Percentiles rank a stretch among this genome's conserved stretches.
phyloP scores from a whole-genome alignment of 2,113 vertebrate genomes.

The Indicator indicator region DNA sequence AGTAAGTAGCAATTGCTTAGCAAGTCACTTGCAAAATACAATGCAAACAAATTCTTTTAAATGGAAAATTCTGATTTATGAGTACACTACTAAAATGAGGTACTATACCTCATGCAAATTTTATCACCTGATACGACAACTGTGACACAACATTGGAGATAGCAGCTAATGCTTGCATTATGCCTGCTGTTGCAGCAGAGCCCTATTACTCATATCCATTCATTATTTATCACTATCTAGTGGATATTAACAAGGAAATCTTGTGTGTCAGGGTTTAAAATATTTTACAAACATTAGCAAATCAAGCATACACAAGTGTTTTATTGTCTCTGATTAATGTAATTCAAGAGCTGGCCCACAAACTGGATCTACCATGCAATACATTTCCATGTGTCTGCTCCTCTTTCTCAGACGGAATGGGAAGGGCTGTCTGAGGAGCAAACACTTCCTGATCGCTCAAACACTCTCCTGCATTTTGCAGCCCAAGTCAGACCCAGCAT shows the following conservation, averaged over 20 bases:
- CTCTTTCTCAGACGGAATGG: neutral
- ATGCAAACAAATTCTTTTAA: neutral
- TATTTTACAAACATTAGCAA: neutral
- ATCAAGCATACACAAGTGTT: neutral
- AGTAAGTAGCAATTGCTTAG: neutral
- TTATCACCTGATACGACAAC: neutral
- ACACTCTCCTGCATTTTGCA: neutral
- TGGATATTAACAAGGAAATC: neutral
- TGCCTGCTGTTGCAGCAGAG: neutral
- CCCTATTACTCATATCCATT: neutral
- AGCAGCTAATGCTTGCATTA: neutral
- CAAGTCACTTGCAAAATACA: neutral
- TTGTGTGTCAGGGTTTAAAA: neutral
- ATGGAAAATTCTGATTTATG: neutral
- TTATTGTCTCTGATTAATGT: neutral
- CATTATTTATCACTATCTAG: neutral
- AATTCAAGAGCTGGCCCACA: neutral
- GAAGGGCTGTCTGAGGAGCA: neutral
- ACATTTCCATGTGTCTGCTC: neutral
- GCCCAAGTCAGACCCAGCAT: neutral
- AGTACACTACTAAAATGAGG: neutral
- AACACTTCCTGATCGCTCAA: neutral
- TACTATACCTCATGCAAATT: neutral
- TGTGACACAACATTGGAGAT: neutral
- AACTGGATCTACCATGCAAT: neutral